Evolutionary conservation across 2,113 vertebrate genomes (phyloP).

Genomic region (Psilopsiagon aurifrons): DNA sequence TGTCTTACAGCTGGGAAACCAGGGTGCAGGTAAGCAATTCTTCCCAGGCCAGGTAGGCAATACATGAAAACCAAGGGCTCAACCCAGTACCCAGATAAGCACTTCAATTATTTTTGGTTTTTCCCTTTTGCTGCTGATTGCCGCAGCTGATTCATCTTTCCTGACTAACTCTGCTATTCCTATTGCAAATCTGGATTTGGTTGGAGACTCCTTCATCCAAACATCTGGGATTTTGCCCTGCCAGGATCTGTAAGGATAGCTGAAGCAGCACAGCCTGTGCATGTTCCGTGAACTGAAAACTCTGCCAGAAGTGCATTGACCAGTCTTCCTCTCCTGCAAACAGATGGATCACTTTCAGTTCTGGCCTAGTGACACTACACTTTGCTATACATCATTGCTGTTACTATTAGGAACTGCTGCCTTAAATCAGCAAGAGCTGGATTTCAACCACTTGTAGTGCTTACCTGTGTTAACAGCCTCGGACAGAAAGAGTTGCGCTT

Average conservation of each 20-base stretch:
- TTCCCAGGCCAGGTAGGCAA: not conserved
- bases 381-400: not conserved
- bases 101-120: not conserved
- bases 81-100: not conserved
- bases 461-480: not conserved
- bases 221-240: slow-evolving; percentile 7
- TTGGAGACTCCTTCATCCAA: not conserved
- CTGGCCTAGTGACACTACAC: not conserved
- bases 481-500: not conserved
- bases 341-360: not conserved
- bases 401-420: not conserved
- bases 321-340: not conserved
- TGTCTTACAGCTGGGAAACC: not conserved
- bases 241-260: not conserved
- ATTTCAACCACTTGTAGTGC: not conserved
- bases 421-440: not conserved
- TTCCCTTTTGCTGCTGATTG: not conserved
- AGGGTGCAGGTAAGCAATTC: not conserved
- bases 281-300: not conserved
- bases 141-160: not conserved
- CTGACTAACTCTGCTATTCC: not conserved
- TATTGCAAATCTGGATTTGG: not conserved
- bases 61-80: not conserved
- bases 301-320: not conserved
- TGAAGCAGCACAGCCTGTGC: not conserved